Evolutionary conservation across 2,888 invertebrate genomes (phyloP).

Genomic region (Dioctria rufipes): DNA sequence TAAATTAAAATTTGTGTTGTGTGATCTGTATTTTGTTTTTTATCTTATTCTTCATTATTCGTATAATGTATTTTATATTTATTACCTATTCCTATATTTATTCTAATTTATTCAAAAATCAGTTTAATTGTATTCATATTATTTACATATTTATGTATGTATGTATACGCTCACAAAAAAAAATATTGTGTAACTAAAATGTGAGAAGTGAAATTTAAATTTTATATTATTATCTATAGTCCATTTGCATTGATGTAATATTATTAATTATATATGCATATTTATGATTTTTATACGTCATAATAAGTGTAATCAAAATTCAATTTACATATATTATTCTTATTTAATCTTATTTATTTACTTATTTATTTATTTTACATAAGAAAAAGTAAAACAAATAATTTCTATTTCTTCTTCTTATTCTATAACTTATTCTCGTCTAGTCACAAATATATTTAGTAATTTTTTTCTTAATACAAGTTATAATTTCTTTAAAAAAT

Average conservation of each 20-base stretch:
- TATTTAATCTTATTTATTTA: constrained; percentile 41
- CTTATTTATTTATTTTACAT: neutral
- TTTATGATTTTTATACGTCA: neutral
- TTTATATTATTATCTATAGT: constrained; percentile 25
- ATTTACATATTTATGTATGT: neutral
- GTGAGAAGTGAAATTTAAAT: neutral
- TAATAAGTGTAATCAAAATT: no score
- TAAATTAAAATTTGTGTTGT: constrained; percentile 20
- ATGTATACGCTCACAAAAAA: neutral
- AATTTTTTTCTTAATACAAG: constrained; percentile 40
- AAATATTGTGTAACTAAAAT: neutral
- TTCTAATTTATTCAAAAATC: constrained; percentile 32
- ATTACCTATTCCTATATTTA: neutral
- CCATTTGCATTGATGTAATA: constrained; percentile 45
- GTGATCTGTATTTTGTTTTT: neutral
- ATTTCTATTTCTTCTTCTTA: constrained; percentile 16
- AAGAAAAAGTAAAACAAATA: constrained; percentile 6
- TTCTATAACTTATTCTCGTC: constrained; percentile 29
- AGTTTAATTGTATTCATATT: constrained; percentile 23
- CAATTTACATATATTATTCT: neutral
- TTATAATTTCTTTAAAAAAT: constrained; percentile 35
- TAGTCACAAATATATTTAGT: constrained; percentile 44
- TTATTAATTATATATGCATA: constrained; percentile 11
- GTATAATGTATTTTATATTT: constrained; percentile 1
- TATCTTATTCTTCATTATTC: neutral